phyloP scores from a whole-genome alignment of 2,797 vertebrate species.

The Hydrolagus colliei region DNA sequence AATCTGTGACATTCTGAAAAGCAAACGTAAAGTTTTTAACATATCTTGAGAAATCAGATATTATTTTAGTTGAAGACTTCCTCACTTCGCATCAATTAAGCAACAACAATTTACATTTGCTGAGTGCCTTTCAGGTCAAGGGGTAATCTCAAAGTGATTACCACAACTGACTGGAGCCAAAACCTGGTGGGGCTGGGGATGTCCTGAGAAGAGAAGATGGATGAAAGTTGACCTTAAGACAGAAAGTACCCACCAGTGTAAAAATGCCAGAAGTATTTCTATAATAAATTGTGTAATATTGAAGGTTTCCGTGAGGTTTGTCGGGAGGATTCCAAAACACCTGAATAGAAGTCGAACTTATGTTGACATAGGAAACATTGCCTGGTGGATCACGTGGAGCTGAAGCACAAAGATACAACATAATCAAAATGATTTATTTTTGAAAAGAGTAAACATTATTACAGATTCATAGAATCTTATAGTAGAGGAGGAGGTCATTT shows the following conservation, averaged over 20 bases:
- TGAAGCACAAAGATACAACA: conserved; percentile 46
- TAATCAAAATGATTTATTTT: background rate
- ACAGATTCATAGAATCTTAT: too few species aligned
- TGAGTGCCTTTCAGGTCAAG: too few species aligned
- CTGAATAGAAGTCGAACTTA: conserved; percentile 67
- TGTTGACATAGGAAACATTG: conserved; percentile 66
- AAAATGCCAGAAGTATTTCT: conserved; percentile 58
- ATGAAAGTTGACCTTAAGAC: conserved; percentile 31
- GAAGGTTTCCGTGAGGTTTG: conserved; percentile 79
- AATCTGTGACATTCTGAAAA: conserved; percentile 65
- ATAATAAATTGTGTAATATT: conserved; percentile 78
- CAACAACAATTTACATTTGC: too few species aligned
- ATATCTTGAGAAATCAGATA: conserved; percentile 34
- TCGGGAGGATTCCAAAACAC: conserved; percentile 74
- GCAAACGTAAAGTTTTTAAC: conserved; percentile 7
- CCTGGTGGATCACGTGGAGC: conserved; percentile 79
- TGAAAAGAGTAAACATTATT: background rate
- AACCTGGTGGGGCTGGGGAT: too few species aligned
- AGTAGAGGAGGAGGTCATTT: too few species aligned
- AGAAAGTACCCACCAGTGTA: conserved; percentile 61
- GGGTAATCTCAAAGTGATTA: too few species aligned
- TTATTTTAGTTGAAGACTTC: background rate
- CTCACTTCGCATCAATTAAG: too few species aligned
- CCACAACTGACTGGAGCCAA: too few species aligned
- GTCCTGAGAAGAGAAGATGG: conserved; percentile 17